Evolutionary conservation across 2,113 vertebrate genomes (phyloP).

Genomic region (Onychorhynchus coronatus): DNA sequence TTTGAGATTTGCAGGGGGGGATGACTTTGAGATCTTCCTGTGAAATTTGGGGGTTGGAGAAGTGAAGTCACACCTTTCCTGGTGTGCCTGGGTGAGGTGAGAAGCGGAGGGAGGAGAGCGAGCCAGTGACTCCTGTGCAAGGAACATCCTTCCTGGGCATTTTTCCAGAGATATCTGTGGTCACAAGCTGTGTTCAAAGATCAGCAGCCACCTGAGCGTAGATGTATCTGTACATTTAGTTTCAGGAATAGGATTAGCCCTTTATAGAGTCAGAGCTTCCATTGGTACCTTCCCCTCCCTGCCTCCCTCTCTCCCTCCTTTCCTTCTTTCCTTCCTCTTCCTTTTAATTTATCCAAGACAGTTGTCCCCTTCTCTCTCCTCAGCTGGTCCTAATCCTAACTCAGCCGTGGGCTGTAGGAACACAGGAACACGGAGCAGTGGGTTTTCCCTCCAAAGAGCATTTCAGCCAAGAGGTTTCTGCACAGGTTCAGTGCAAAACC

Average conservation of each 20-base stretch:
- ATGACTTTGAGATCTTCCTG: not conserved
- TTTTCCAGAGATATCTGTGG: not conserved
- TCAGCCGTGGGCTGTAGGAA: not conserved
- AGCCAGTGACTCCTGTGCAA: fast-evolving
- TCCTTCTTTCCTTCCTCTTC: not conserved
- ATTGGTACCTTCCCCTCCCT: not conserved
- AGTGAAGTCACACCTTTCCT: fast-evolving
- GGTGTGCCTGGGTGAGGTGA: not conserved
- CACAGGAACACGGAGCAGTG: not conserved
- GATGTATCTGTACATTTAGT: not conserved
- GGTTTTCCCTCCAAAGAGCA: not conserved
- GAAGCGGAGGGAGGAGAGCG: not conserved
- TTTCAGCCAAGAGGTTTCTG: constrained; percentile 29
- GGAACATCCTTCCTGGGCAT: not conserved
- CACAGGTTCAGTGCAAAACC: not conserved
- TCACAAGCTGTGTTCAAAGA: not conserved
- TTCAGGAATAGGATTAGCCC: not conserved
- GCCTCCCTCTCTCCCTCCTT: not conserved
- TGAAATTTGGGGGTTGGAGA: not conserved
- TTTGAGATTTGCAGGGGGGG: not conserved
- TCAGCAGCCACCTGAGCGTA: not conserved
- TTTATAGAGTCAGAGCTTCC: not conserved
- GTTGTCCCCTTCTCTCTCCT: not conserved
- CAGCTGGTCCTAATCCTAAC: not conserved
- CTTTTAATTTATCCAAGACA: not conserved